Evolutionary conservation across 2,113 vertebrate genomes (phyloP).

Genomic region (Amphilophus citrinellus): DNA sequence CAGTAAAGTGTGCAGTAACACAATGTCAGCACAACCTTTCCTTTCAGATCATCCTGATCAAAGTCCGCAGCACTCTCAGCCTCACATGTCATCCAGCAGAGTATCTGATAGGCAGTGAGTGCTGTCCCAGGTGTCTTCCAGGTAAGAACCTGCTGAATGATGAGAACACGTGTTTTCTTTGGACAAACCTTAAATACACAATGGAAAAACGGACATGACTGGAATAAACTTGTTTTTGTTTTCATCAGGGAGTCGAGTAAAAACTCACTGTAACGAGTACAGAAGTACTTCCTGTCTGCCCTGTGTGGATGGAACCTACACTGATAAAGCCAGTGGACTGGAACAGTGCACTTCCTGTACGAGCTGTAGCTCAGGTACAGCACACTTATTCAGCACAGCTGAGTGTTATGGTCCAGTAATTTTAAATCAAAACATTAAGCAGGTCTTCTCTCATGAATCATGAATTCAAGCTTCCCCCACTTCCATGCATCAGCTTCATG

Average conservation of each 20-base stretch:
- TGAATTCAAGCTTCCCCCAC: too few relatives aligned
- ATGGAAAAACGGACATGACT: too few relatives aligned
- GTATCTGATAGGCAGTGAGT: background rate
- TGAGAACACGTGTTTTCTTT: too few relatives aligned
- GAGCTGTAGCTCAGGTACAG: background rate
- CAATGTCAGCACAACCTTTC: too few relatives aligned
- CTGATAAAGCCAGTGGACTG: background rate
- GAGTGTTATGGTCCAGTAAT: too few relatives aligned
- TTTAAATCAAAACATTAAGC: background rate
- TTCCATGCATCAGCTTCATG: too few relatives aligned
- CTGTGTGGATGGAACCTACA: background rate
- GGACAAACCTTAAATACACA: too few relatives aligned
- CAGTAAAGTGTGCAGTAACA: too few relatives aligned
- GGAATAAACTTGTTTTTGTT: background rate
- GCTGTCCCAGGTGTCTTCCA: rapidly evolving
- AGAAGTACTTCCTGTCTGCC: background rate
- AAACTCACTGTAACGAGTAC: background rate
- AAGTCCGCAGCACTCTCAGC: too few relatives aligned
- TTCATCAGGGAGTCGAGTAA: background rate
- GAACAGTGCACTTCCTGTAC: background rate
- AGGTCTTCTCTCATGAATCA: background rate
- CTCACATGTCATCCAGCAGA: rapidly evolving
- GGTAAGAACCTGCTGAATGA: background rate
- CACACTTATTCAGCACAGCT: too few relatives aligned
- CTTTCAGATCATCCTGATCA: too few relatives aligned